Evolutionary conservation across 2,113 vertebrate genomes (phyloP).

Genomic region (Etheostoma spectabile): DNA sequence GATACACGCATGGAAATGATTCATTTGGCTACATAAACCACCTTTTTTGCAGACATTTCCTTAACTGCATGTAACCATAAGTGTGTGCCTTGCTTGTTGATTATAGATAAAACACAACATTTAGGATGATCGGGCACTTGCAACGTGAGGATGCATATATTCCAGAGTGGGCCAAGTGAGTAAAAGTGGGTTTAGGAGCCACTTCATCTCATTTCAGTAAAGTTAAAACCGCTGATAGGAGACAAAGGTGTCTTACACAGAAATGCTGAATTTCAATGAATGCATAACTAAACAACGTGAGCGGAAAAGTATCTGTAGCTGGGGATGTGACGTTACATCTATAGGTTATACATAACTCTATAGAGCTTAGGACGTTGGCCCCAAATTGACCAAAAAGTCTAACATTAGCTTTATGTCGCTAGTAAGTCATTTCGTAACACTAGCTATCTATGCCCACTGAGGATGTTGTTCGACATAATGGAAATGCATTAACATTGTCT

Average conservation of each 20-base stretch:
- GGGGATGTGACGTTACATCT: background rate
- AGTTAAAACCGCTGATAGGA: background rate
- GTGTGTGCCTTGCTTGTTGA: background rate
- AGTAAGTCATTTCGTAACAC: background rate
- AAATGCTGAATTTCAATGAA: background rate
- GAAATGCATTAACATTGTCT: background rate
- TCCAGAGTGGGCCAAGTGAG: background rate
- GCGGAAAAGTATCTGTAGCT: background rate
- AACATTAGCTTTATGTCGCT: background rate
- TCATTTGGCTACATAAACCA: conserved; percentile 14
- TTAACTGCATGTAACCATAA: background rate
- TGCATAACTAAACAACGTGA: background rate
- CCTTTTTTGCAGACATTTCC: background rate
- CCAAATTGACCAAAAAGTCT: background rate
- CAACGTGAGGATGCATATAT: background rate
- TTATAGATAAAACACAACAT: background rate
- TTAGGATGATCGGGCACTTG: background rate
- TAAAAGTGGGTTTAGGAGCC: background rate
- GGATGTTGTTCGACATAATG: background rate
- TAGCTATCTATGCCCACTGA: background rate
- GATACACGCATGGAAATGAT: conserved; percentile 11
- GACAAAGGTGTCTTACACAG: background rate
- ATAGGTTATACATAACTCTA: too few species aligned
- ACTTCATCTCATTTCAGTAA: background rate
- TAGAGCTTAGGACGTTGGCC: too few species aligned